Base-by-base conservation (phyloP, 1,140 invertebrate species). In the Eumaeus atala region DNA sequence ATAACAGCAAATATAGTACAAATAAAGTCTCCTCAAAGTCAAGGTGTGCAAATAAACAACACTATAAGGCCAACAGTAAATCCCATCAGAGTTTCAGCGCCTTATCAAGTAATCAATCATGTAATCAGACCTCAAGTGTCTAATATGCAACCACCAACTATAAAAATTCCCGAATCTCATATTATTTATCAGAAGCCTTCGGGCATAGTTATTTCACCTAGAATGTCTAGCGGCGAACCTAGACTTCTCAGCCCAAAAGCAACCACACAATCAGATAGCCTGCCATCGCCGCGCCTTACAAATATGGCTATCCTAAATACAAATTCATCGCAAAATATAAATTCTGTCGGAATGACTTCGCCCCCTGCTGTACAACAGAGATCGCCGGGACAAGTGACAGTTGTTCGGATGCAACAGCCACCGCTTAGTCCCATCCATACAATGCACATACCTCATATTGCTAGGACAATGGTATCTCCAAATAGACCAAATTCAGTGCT, bases 111-210 rank as follows among this genome's bases (percentile, higher is more conserved):
- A 12, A 83, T 88, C 14, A 88, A 87, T 74, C 84, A 87, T 54
- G 72, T 86, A 14, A 84, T 84, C 50, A 74, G 83, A 57, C 74
- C 78, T 28, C 75, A 76, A 61, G 59, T 71, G 6, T 66, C 84
- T 12, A 83, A 75, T 58, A 84, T 89, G 72, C 89, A 90, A 62
- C 89, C 89, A 34, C 89, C 90, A 3, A 90, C 89, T 1, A 91
- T 91, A 34, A 90, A 88, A 67, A 90, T 90, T 69, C 90, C 89
- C 11, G 90, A 91, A 38, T 76, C 76, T 40, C 88, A 90, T 66
- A 87, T 90, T 56, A 70, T 89, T 44, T 89, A 90, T 66, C 89
- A 89, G 67, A 87, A 87, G 56, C 86, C 74, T 49, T 78, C 79
- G 51, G 74, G 85, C 1, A 83, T 90, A 56, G 84, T 90, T 10